These are phyloP conservation scores for Pollimyrus isidori DNA, from an alignment of 2,113 vertebrate species.

Conservation along the genomic window DNA sequence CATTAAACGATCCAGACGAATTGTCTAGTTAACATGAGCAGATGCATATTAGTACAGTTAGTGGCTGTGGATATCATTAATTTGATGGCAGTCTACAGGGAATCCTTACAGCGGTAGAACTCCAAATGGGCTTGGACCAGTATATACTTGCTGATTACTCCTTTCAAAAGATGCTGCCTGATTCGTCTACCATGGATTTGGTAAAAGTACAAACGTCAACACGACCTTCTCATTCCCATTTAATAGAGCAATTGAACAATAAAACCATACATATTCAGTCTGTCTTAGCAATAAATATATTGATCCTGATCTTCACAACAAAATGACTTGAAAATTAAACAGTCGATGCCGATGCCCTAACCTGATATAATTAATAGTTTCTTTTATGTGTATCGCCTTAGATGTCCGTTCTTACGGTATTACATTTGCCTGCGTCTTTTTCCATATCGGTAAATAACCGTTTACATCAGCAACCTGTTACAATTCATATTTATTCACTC, in stretches of 20 bases:
- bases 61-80: not conserved
- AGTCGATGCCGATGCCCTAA: not conserved
- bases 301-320: not conserved
- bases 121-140: not conserved
- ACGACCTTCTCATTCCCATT: not conserved
- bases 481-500: not conserved
- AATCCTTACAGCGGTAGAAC: not conserved
- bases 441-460: not conserved
- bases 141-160: not conserved
- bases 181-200: not conserved
- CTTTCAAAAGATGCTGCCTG: not conserved
- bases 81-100: not conserved
- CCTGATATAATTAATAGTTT: not conserved
- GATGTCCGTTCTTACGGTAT: not conserved
- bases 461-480: not conserved
- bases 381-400: not conserved
- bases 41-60: not conserved
- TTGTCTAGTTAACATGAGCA: not conserved
- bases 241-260: not conserved
- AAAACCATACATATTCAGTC: not conserved
- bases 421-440: not conserved
- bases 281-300: not conserved
- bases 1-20: not conserved
- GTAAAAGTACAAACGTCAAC: not conserved
- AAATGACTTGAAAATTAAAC: not conserved